Base-by-base conservation (phyloP, 2,113 vertebrate species). In the Erythrocercus mccallii region DNA sequence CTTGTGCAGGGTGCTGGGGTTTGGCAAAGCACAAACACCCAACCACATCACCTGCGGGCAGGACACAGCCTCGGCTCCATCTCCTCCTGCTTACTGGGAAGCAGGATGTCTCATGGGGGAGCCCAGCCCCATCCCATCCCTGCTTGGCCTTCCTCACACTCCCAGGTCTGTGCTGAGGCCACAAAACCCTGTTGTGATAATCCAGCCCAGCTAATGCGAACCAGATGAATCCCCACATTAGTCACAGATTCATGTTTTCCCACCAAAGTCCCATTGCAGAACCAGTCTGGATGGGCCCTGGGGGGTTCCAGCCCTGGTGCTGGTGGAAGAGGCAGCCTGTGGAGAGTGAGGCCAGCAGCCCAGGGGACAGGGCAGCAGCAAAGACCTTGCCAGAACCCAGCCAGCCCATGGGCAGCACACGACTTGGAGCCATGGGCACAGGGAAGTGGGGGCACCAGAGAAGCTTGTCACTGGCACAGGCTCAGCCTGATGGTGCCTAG, bases 151-250 rank as follows among this genome's bases (percentile, higher is more conserved):
- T n/a, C 62, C 66, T 28, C 9, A 0, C 1, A 0, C 50, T 60
- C 77, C 30, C 85, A n/a, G 48, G n/a, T 57, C 54, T 9, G 6
- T 25, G 23, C 37, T 33, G n/a, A 58, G 38, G 31, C 73, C 78
- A 74, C 56, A 77, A 92, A 83, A 35, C 17, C 22, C 62, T 3
- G 1, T 17, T 17, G 44, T 40, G 92, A 83, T 53, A 47, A 72
- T 79, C 62, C 86, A 81, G 79, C 53, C 51, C 77, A 31, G 71
- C 12, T 90, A 91, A 96, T 38, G 61, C 1, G 21, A 94, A 85
- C 51, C 92, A 93, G 81, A 91, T 85, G 84, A 76, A 94, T 76
- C 90, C 66, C 61, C 8, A 42, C 48, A 92, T 92, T 92, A 96
- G 86, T 83, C 91, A 92, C 76, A 78, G 88, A 81, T 51, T 80